Percentiles rank a stretch among this genome's conserved stretches.
These are phyloP conservation scores for Puffinus mauretanicus DNA, from an alignment of 2,113 vertebrate genomes.

Conservation along the genomic window DNA sequence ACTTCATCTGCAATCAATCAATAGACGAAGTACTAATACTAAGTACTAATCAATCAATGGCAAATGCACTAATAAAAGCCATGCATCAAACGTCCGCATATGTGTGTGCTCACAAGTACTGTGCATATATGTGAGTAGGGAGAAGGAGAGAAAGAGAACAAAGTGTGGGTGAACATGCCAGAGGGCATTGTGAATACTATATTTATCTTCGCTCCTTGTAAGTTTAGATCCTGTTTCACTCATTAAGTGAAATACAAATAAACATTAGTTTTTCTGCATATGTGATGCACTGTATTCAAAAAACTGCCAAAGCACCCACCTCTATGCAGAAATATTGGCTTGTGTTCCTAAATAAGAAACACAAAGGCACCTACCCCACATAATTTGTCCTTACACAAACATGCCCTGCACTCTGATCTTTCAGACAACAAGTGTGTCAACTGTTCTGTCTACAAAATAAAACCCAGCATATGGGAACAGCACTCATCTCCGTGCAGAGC, in stretches of 20 bases:
- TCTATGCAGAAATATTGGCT: background rate
- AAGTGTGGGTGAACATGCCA: background rate
- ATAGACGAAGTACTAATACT: conserved; percentile 90
- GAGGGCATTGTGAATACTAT: background rate
- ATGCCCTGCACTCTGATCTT: conserved; percentile 52
- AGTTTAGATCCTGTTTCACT: conserved; percentile 2
- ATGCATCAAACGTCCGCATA: conserved; percentile 88
- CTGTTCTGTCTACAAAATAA: conserved; percentile 59
- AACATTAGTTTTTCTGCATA: background rate
- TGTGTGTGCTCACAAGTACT: conserved; percentile 73
- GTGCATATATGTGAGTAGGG: conserved; percentile 31
- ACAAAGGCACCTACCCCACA: background rate
- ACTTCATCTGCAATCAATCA: conserved; percentile 98
- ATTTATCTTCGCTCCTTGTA: conserved; percentile 19
- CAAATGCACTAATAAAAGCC: conserved; percentile 96
- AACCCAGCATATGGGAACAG: conserved; percentile 59
- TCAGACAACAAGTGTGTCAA: conserved; percentile 62
- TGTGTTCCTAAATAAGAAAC: background rate
- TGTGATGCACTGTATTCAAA: background rate
- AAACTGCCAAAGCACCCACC: background rate
- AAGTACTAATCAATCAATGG: conserved; percentile 87
- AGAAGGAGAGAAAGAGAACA: conserved; percentile 63
- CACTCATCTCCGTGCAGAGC: conserved; percentile 46
- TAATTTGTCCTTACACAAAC: conserved; percentile 57
- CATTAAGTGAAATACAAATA: conserved; percentile 23